Evolutionary conservation across 2,113 vertebrate species (phyloP), one percentile per base, ranked within the genome.

Genomic region (Asarcornis scutulata): DNA sequence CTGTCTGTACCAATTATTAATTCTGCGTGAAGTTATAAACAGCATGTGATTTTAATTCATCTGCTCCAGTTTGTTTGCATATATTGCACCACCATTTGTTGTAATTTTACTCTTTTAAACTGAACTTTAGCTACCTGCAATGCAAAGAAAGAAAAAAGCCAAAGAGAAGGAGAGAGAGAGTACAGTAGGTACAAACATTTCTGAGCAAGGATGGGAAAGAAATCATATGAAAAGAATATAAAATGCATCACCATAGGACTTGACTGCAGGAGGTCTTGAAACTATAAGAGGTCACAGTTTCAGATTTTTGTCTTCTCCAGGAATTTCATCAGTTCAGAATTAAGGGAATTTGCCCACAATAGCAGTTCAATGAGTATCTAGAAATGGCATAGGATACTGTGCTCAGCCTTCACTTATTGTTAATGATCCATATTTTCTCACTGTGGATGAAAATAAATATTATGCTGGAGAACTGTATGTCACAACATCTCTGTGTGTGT

Each of bases 401-500:
- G 23, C 42, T 58, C 62, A 62, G 32, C 14, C 26, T 67, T 83
- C n/a, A 25, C 42, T 27, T 63, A 6, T 2, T 44, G 14, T 7
- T 50, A 53, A 32, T 46, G 29, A 23, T n/a, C 15, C 4, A 5
- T 29, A 17, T 17, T 48, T 58, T 74, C 25, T 55, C 31, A 42
- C 5, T 18, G 26, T 9, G 62, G 23, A n/a, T 22, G 26, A 67
- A 75, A 56, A 63, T 11, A 48, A 62, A 38, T 23, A 20, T 31
- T 71, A 10, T n/a, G 25, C 46, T 63, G 52, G 64, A 40, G 59
- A 73, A 13, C 10, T 13, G 12, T 11, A 2, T 7, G 53, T 59
- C 72, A 59, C 42, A 17, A 44, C 18, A 14, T 4, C 3, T 1
- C 0, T 14, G 9, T 2, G 1, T 9, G 5, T 21, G 8, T 1